phyloP scores from a whole-genome alignment of 2,797 vertebrate species.

The Aulostomus chinensis region DNA sequence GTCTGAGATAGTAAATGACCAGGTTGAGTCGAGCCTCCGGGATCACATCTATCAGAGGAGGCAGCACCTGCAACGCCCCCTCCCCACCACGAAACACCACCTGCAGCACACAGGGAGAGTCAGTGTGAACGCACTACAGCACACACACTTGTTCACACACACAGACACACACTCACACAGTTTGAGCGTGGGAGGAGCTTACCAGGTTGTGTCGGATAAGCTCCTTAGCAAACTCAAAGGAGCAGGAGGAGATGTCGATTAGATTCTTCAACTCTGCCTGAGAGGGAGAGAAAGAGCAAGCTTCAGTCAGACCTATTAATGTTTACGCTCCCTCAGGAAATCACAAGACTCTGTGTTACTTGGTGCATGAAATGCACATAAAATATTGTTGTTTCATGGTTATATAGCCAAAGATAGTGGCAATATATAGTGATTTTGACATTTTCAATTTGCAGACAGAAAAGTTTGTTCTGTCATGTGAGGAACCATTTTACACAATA shows the following conservation, averaged over 20 bases:
- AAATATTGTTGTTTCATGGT: too few species aligned
- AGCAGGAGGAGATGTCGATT: conserved; percentile 90
- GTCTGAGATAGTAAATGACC: conserved; percentile 96
- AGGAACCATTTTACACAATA: too few species aligned
- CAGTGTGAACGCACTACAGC: neutral
- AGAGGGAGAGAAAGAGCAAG: conserved; percentile 24
- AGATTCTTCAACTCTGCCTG: conserved; percentile 95
- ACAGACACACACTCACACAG: conserved; percentile 15
- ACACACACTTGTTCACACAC: too few species aligned
- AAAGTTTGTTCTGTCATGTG: too few species aligned
- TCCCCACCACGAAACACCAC: conserved; percentile 97
- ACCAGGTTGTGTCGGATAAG: conserved; percentile 97
- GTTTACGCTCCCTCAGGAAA: neutral
- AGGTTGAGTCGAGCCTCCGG: conserved; percentile 96
- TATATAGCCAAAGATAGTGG: too few species aligned
- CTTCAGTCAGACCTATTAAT: neutral
- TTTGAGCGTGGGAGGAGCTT: conserved; percentile 48
- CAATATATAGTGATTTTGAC: too few species aligned
- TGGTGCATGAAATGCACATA: too few species aligned
- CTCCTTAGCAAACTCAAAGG: conserved; percentile 97
- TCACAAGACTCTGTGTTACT: too few species aligned
- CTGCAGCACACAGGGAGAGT: conserved; percentile 63
- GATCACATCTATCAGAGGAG: conserved; percentile 95
- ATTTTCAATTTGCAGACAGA: too few species aligned
- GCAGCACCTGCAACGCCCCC: conserved; percentile 91